Base-by-base conservation (phyloP, 2,113 vertebrate genomes). In the Elachura formosa region DNA sequence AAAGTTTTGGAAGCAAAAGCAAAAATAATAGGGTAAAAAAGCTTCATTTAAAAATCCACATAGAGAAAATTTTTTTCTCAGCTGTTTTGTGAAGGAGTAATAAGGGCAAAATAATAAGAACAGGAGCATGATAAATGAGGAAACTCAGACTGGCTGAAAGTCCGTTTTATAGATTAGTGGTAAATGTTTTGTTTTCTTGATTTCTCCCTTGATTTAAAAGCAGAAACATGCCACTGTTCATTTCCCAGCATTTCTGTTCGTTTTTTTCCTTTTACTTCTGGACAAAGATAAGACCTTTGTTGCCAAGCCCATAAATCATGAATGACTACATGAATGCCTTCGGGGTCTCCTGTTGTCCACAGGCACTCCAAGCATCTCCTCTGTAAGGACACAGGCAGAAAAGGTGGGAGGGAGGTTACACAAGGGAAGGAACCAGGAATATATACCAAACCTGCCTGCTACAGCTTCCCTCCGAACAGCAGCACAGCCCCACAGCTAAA, bases 261-360 rank as follows among this genome's bases (percentile, higher is more conserved):
- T 63, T 93, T 88, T 90, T 69, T 92, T 93, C 72, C 73, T 75
- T 75, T 79, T 20, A 49, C 34, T 94, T 54, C 76, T 76, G 72
- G 7, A 76, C 54, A 34, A 69, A 92, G 93, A 54, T 80, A 90
- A 89, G 72, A 77, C 73, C 81, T 96, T 84, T 95, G 69, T 75
- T 91, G 82, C 84, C 69, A 77, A 84, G 69, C 29, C 73, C 51
- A 69, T 80, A 88, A 94, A 89, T 94, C 79, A 90, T 3, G 55
- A 89, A 62, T 43, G 84, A 90, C 61, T 62, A 45, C 74, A 77
- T 4, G 23, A 73, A 46, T 34, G 83, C 83, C 93, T 73, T 29
- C 8, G 1, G 80, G 86, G 76, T 58, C n/a, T 64, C 26, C 17
- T 5, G 45, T 1, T 73, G 75, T 63, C 83, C 28, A 51, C 4